Conservation (phyloP, 2,797 vertebrate species). For the Tokudaia tokunoshimensis region DNA sequence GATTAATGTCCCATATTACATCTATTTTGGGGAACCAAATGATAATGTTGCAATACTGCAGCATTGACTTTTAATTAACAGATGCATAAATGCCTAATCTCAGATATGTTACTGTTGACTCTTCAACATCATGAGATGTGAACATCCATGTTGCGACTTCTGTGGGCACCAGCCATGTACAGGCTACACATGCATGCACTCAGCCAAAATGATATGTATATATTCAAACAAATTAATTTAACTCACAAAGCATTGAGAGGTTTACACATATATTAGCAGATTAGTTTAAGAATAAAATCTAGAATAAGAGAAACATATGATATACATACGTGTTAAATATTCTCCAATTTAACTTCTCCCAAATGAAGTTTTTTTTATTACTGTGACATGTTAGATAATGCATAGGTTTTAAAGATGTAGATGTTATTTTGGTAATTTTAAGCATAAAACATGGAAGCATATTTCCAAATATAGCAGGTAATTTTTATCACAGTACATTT, state of each 20-base stretch:
- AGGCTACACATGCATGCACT: not conserved
- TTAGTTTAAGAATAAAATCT: not conserved
- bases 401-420: not conserved
- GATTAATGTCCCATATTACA: constrained; percentile 30
- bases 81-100: not conserved
- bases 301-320: not conserved
- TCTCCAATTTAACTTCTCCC: not conserved
- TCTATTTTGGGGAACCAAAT: not conserved
- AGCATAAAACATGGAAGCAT: not conserved
- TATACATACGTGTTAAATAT: not conserved
- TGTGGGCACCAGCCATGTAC: not conserved
- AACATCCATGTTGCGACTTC: not conserved
- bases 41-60: not conserved
- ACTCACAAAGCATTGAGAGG: not conserved
- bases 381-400: not conserved
- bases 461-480: not conserved
- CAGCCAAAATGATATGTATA: not conserved
- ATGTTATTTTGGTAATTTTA: not conserved
- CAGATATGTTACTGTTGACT: not conserved
- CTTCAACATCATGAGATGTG: not conserved
- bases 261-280: not conserved
- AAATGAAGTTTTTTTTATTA: not conserved
- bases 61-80: not conserved
- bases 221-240: not conserved
- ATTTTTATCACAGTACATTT: not conserved